phyloP scores from a whole-genome alignment of 2,113 vertebrate genomes.

The Macroglossus sobrinus region DNA sequence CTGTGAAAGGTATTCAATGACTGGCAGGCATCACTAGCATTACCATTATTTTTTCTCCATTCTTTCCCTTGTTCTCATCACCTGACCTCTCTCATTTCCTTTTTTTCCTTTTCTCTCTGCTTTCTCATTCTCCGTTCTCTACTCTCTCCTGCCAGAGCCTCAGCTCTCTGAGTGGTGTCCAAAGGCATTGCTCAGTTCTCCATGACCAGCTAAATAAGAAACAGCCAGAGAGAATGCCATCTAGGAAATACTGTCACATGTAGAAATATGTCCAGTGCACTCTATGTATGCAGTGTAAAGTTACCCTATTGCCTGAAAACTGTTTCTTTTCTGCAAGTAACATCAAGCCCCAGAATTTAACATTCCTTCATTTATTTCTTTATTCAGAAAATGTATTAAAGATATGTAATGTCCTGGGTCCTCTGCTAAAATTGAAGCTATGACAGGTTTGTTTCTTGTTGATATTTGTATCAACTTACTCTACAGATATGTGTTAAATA shows the following conservation, averaged over 20 bases:
- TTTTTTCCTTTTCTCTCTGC: neutral
- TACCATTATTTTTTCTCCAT: neutral
- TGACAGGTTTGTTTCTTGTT: neutral
- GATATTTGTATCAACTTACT: neutral
- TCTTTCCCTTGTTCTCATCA: neutral
- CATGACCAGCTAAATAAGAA: neutral
- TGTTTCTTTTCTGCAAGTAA: neutral
- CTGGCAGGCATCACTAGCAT: neutral
- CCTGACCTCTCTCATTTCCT: neutral
- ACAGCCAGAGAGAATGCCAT: neutral
- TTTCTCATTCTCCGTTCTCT: neutral
- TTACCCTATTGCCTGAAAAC: neutral
- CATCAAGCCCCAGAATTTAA: neutral
- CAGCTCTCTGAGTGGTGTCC: neutral
- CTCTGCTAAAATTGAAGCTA: neutral
- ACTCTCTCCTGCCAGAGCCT: neutral
- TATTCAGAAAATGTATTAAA: neutral
- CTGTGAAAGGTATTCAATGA: neutral
- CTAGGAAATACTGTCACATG: neutral
- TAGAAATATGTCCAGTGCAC: neutral
- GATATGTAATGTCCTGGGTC: neutral
- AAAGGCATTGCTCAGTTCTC: neutral
- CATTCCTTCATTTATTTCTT: neutral
- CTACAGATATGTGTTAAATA: neutral
- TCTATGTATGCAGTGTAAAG: neutral